Conservation (phyloP, 2,113 vertebrate genomes). For the Gymnarchus niloticus region DNA sequence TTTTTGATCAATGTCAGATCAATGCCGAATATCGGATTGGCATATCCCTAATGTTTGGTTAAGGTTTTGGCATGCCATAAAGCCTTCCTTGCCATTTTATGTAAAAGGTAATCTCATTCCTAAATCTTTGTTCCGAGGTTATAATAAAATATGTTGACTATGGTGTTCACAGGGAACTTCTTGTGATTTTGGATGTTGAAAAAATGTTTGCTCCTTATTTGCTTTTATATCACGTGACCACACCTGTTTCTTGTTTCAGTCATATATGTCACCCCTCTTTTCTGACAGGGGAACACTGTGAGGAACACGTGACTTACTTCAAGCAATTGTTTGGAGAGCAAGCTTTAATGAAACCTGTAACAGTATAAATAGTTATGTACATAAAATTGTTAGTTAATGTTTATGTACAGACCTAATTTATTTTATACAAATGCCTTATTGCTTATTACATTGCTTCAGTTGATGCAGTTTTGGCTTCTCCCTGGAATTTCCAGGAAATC, state of each 20-base stretch:
- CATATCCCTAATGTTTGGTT: too few species aligned
- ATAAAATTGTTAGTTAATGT: background rate
- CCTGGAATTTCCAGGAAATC: background rate
- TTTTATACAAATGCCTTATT: background rate
- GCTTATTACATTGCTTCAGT: background rate
- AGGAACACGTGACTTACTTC: constrained; percentile 55
- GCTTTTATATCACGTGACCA: too few species aligned
- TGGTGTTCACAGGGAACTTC: background rate
- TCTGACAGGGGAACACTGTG: constrained; percentile 58
- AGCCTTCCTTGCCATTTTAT: too few species aligned
- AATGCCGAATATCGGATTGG: too few species aligned
- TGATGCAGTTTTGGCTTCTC: background rate
- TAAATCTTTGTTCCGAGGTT: too few species aligned
- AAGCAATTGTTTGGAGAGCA: constrained; percentile 25
- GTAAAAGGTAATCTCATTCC: too few species aligned
- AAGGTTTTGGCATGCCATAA: too few species aligned
- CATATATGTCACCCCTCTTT: background rate
- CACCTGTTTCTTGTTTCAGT: background rate
- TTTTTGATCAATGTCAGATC: too few species aligned
- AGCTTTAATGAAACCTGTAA: constrained; percentile 5
- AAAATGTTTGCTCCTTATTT: too few species aligned
- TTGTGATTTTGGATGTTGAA: background rate
- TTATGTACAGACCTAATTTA: constrained; percentile 7
- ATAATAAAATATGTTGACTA: background rate
- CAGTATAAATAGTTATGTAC: background rate